Percentiles rank a stretch among this genome's conserved stretches.
Evolutionary conservation across 2,797 vertebrate species (phyloP).

Genomic region (Helicolenus hilgendorfi): DNA sequence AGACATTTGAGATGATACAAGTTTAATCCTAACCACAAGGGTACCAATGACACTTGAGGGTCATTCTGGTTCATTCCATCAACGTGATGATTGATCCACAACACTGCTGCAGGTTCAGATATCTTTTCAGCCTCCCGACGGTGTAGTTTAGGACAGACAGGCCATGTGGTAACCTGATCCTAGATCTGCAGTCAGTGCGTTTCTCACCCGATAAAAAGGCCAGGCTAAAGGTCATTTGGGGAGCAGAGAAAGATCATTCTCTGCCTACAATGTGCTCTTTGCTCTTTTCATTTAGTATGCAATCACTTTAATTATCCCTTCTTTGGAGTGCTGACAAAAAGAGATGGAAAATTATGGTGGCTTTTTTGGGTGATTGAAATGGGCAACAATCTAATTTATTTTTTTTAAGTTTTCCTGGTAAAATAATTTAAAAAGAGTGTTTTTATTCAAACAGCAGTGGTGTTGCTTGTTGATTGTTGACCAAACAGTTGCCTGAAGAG

Average conservation of each 20-base stretch:
- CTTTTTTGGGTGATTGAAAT: background rate
- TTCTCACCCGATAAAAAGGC: constrained; percentile 30
- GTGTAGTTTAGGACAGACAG: constrained; percentile 8
- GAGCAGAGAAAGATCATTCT: constrained; percentile 10
- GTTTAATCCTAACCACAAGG: constrained; percentile 42
- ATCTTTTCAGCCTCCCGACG: constrained; percentile 27
- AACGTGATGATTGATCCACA: constrained; percentile 56
- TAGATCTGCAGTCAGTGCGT: constrained; percentile 11
- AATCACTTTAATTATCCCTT: background rate
- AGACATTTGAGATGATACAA: constrained; percentile 27
- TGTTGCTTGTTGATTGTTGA: background rate
- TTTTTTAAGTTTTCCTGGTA: background rate
- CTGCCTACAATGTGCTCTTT: constrained; percentile 4
- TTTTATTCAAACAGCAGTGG: background rate
- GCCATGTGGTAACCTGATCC: constrained; percentile 48
- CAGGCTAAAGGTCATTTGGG: constrained; percentile 22
- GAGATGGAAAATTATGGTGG: background rate
- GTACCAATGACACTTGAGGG: constrained; percentile 43
- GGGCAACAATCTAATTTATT: background rate
- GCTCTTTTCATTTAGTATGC: background rate
- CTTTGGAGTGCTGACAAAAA: background rate
- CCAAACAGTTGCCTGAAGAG: background rate
- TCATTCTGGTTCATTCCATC: constrained; percentile 48
- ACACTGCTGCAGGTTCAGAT: constrained; percentile 50
- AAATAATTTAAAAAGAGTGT: background rate